Percentiles rank a stretch among this genome's conserved stretches.
Evolutionary conservation across 2,888 invertebrate genomes (phyloP).

Genomic region (Phengaris arion): DNA sequence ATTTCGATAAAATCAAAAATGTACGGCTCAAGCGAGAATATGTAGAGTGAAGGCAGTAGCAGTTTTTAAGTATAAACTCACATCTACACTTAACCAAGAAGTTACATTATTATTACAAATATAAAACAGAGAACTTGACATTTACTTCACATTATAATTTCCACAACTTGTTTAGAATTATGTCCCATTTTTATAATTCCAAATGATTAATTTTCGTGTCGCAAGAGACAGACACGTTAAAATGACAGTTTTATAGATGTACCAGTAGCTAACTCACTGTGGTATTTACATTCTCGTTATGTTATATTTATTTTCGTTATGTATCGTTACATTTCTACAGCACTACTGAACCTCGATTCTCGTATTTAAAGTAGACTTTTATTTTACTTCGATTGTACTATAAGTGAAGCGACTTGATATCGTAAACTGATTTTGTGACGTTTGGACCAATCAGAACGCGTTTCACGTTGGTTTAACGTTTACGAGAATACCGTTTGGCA

Average conservation of each 20-base stretch:
- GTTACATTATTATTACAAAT: not conserved
- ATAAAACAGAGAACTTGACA: not conserved
- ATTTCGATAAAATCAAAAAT: no score
- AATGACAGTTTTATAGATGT: slow-evolving; percentile 25
- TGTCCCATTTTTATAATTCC: slow-evolving; percentile 15
- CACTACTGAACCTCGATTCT: not conserved
- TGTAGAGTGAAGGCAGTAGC: no score
- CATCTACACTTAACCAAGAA: not conserved
- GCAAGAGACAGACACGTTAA: slow-evolving; percentile 24
- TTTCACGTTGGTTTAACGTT: no score
- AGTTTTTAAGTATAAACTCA: no score
- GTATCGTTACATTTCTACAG: not conserved
- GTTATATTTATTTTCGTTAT: no score
- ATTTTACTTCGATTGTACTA: no score
- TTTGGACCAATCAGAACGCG: no score
- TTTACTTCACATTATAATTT: not conserved
- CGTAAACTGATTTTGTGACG: no score
- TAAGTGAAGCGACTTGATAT: no score
- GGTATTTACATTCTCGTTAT: slow-evolving; percentile 4
- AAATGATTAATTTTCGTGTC: slow-evolving; percentile 17
- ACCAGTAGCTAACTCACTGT: not conserved
- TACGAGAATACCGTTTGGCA: no score
- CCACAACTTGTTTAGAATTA: not conserved
- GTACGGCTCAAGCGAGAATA: no score
- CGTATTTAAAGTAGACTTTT: no score